Base-by-base conservation (phyloP, 2,888 invertebrate species). In the Hecatera dysodea region DNA sequence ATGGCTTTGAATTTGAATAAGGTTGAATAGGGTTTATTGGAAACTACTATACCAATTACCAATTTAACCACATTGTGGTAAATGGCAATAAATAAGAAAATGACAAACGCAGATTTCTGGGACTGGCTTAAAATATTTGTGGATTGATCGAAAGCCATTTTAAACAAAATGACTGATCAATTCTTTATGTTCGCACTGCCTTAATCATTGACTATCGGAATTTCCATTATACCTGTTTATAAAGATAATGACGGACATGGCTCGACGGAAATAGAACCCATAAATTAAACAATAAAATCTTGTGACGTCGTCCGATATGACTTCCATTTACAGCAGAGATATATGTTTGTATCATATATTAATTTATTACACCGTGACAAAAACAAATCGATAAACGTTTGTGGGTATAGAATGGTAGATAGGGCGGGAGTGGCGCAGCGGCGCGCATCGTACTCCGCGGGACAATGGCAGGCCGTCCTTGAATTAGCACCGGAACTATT, bases 401-500 rank as follows among this genome's bases (percentile, higher is more conserved):
- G 83, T 80, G 74, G 73, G 75, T 72, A 82, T 61, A 84, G 63
- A 80, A 74, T 80, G 59, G 78, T 78, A 71, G 75, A 82, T 77
- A 68, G 81, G 80, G 68, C 81, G 79, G 86, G 89, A 88, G 85
- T 84, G 87, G 79, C 82, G 87, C 83, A 87, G 85, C 86, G 59
- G 65, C 63, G 85, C 84, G 80, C 84, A 83, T 75, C 80, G 84
- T 82, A 84, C 86, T 87, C 81, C 79, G 80, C 86, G 85, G 90
- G 87, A 94, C 94, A 95, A 95, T 93, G 87, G 92, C 80, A 81
- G 78, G 69, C 82, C 89, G 94, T 92, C 95, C 95, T 95, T 95
- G 95, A 94, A 94, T 94, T 92, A 94, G 86, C 93, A 92, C 93
- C 93, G 93, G 93, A 93, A 91, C 92, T 90, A 93, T 93, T 94